Evolutionary conservation across 2,888 invertebrate species (phyloP).

Genomic region (Andrena bucephala): DNA sequence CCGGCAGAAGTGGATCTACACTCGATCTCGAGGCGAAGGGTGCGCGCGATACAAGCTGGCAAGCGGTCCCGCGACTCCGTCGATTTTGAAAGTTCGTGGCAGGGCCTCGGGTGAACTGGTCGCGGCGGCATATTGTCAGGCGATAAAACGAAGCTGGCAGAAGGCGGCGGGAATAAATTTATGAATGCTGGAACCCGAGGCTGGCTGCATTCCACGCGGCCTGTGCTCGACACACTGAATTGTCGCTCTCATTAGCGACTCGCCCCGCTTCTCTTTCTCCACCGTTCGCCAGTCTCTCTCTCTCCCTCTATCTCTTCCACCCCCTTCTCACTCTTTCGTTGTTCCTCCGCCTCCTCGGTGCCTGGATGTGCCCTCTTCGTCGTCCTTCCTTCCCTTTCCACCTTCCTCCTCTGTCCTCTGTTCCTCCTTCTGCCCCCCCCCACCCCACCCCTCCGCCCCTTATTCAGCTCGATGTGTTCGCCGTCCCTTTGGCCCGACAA

Average conservation of each 20-base stretch:
- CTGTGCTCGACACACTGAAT: slow-evolving; percentile 82
- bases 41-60: background rate
- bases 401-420: slow-evolving; percentile 26
- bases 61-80: slow-evolving; percentile 25
- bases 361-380: background rate
- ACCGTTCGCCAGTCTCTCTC: slow-evolving; percentile 40
- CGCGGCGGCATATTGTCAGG: slow-evolving; percentile 79
- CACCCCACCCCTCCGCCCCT: slow-evolving; percentile 37
- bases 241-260: slow-evolving; percentile 83
- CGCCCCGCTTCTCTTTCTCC: slow-evolving; percentile 67
- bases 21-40: slow-evolving; percentile 1
- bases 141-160: slow-evolving; percentile 79
- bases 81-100: slow-evolving; percentile 69
- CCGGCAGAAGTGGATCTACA: background rate
- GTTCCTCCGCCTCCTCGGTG: slow-evolving; percentile 1
- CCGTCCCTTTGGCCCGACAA: slow-evolving; percentile 58
- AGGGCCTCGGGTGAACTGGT: slow-evolving; percentile 54
- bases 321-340: background rate
- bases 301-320: slow-evolving; percentile 30
- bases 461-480: slow-evolving; percentile 25
- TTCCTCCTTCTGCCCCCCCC: background rate
- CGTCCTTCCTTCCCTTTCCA: slow-evolving; percentile 20
- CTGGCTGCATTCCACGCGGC: slow-evolving; percentile 81
- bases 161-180: slow-evolving; percentile 82
- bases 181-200: slow-evolving; percentile 80